Evolutionary conservation across 2,113 vertebrate genomes (phyloP).

Genomic region (Oncorhynchus kisutch): DNA sequence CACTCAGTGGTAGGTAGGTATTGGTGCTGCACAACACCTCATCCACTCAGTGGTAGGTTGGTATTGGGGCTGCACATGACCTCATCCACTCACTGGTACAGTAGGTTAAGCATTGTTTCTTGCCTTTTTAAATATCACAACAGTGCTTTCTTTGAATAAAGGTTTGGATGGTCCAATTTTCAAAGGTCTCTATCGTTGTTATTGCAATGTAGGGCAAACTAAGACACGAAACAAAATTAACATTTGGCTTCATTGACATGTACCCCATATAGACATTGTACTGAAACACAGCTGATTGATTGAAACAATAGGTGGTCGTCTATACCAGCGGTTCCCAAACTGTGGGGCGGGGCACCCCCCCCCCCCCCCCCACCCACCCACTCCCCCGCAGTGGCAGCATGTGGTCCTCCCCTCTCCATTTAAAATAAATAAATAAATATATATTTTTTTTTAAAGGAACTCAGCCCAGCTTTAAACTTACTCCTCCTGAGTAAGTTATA

Average conservation of each 20-base stretch:
- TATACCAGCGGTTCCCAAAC: neutral
- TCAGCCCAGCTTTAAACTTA: no score
- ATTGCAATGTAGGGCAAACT: slow-evolving; percentile 17
- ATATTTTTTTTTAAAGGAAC: no score
- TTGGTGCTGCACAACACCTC: neutral
- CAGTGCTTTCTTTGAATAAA: slow-evolving; percentile 9
- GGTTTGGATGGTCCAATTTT: slow-evolving; percentile 5
- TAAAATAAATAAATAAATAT: no score
- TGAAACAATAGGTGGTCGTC: neutral
- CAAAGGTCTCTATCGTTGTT: slow-evolving; percentile 6
- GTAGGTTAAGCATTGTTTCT: neutral
- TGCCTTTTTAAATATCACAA: slow-evolving; percentile 2
- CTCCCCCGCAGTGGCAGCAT: no score
- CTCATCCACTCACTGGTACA: neutral
- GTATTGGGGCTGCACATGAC: neutral
- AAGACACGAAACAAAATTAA: neutral
- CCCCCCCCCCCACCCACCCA: no score
- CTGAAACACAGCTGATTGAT: neutral
- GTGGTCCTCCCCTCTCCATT: no score
- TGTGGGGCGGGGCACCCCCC: no score
- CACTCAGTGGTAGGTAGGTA: slow-evolving; percentile 1
- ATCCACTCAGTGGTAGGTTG: neutral
- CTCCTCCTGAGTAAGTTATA: no score
- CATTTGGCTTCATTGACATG: slow-evolving; percentile 8
- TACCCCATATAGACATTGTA: slow-evolving; percentile 2